A percentile compares a stretch with the other conserved stretches of the same genome.
phyloP scores from a whole-genome alignment of 2,113 vertebrate genomes.

The Crypturellus undulatus region DNA sequence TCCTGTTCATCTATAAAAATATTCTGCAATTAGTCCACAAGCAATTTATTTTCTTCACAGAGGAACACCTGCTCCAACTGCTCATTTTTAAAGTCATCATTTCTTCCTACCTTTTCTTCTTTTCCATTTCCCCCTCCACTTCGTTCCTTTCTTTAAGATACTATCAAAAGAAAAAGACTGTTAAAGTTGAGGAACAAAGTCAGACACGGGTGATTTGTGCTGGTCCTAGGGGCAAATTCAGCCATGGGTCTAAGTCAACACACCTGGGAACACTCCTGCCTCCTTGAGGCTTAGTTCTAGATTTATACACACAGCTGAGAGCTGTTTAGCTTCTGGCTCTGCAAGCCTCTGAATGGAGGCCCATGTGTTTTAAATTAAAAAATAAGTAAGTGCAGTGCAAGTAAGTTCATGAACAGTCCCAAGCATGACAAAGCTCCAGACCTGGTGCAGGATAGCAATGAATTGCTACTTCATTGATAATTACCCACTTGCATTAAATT shows the following conservation, averaged over 20 bases:
- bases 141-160: background rate
- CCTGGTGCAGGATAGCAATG: background rate
- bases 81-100: background rate
- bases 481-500: background rate
- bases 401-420: background rate
- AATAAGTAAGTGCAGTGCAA: background rate
- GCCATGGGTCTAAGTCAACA: background rate
- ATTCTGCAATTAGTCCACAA: background rate
- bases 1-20: background rate
- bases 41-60: background rate
- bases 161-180: background rate
- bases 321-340: background rate
- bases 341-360: background rate
- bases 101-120: background rate
- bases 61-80: background rate
- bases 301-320: background rate
- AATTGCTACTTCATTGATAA: background rate
- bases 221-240: background rate
- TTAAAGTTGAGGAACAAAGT: background rate
- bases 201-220: background rate
- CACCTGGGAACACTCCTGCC: background rate
- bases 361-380: background rate
- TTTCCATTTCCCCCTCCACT: background rate
- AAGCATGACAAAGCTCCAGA: background rate
- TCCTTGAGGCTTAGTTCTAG: background rate